Conservation (phyloP, 1,140 invertebrate genomes). For the Drosophila sp. region DNA sequence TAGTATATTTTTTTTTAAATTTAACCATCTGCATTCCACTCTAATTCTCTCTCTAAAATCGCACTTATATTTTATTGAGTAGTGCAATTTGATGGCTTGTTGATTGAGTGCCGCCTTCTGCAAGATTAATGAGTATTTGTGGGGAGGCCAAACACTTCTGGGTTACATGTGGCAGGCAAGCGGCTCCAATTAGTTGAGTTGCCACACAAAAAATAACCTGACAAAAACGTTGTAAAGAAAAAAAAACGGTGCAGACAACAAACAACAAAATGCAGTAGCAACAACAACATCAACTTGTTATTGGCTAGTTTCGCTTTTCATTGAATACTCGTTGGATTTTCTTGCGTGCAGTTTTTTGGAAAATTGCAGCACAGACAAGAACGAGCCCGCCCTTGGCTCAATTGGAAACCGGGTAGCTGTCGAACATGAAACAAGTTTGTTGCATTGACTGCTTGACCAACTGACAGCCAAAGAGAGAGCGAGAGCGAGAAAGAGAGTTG, state of each 20-base stretch:
- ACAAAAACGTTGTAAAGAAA: slow-evolving; percentile 13
- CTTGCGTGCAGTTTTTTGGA: slow-evolving; percentile 40
- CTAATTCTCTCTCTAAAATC: neutral
- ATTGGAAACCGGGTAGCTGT: slow-evolving; percentile 56
- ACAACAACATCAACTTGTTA: slow-evolving; percentile 47
- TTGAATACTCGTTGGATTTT: slow-evolving; percentile 50
- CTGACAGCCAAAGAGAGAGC: slow-evolving; percentile 47
- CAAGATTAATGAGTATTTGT: slow-evolving; percentile 50
- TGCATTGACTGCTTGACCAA: slow-evolving; percentile 36
- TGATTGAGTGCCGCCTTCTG: slow-evolving; percentile 56
- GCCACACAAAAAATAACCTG: slow-evolving; percentile 24
- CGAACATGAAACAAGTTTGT: slow-evolving; percentile 68
- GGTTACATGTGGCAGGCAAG: slow-evolving; percentile 40
- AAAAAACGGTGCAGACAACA: slow-evolving; percentile 30
- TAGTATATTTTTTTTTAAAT: too few species aligned
- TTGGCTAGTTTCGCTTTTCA: slow-evolving; percentile 70
- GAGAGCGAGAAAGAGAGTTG: slow-evolving; percentile 33
- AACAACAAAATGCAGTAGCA: slow-evolving; percentile 24
- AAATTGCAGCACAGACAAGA: slow-evolving; percentile 57
- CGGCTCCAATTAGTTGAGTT: slow-evolving; percentile 59
- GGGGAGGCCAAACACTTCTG: slow-evolving; percentile 23
- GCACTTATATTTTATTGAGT: slow-evolving; percentile 20
- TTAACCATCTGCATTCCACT: neutral
- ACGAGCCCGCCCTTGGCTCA: slow-evolving; percentile 78
- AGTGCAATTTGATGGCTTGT: slow-evolving; percentile 33